Evolutionary conservation across 2,797 vertebrate species (phyloP).

Genomic region (Scleropages formosus): DNA sequence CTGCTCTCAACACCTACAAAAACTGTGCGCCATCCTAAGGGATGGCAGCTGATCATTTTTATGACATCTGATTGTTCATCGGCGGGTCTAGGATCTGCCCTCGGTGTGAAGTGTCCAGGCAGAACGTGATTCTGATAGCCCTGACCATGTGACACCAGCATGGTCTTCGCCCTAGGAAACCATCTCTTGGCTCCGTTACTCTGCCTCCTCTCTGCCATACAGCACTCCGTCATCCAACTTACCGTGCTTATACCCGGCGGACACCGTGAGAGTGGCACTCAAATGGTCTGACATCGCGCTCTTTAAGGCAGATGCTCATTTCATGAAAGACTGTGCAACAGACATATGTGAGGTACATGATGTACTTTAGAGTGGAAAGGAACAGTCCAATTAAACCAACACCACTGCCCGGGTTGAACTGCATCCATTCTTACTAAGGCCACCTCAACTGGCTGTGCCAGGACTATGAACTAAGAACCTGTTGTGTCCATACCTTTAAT

Average conservation of each 20-base stretch:
- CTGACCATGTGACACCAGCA: background rate
- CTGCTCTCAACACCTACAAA: constrained; percentile 3
- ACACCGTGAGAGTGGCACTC: constrained; percentile 69
- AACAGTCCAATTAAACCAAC: constrained; percentile 49
- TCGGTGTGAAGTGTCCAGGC: constrained; percentile 4
- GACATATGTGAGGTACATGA: constrained; percentile 89
- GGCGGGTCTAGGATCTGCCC: background rate
- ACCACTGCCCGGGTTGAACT: constrained; percentile 43
- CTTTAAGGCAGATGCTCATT: constrained; percentile 84
- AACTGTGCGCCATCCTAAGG: background rate
- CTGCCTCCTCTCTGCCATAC: background rate
- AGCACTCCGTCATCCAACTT: constrained; percentile 54
- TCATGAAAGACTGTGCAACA: constrained; percentile 88
- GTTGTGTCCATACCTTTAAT: background rate
- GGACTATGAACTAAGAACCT: background rate
- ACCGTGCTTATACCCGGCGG: constrained; percentile 66
- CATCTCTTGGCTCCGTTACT: background rate
- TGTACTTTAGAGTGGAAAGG: constrained; percentile 67
- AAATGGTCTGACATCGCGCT: constrained; percentile 84
- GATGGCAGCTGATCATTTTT: background rate
- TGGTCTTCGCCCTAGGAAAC: background rate
- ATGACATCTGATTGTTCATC: background rate
- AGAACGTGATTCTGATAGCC: background rate
- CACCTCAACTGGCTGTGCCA: background rate
- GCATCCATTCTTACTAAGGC: constrained; percentile 6